Base-by-base conservation (phyloP, 2,113 vertebrate genomes). In the Theristicus caerulescens region DNA sequence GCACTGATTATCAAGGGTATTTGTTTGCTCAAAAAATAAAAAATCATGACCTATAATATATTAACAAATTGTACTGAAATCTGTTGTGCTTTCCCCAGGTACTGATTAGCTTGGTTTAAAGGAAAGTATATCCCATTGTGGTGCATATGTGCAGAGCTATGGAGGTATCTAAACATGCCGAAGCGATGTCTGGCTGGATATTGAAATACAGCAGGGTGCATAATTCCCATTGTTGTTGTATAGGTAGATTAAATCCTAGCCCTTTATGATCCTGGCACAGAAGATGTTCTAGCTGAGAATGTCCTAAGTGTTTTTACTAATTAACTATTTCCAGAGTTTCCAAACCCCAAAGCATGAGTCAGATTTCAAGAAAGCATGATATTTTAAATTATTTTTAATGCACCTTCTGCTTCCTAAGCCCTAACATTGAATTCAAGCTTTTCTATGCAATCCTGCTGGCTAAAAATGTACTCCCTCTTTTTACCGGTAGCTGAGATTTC, bases 311-410 rank as follows among this genome's bases (percentile, higher is more conserved):
- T 18, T 95, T 96, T 58, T 58, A 54, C 85, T 90, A 74, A 93
- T 83, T 83, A 96, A 86, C 74, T 42, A 82, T 94, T 96, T 93
- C 42, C 22, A 88, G 64, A 95, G 93, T 73, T 74, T 58, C 40
- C 64, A 81, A 5, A 55, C 71, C 46, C 54, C 38, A 83, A 86
- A 25, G 5, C 31, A 46, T 80, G 70, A 97, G 52, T 85, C 84
- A 86, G 67, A 62, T 55, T 69, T 59, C 42, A 86, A 77, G 42
- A 58, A 86, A 88, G n/a, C 3, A 13, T 38, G 66, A 21, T 58
- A 93, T 58, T 95, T 93, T 29, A 90, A 72, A 44, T 80, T 92
- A 70, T 89, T 91, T 96, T 92, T 73, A 88, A 81, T 58, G 29
- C 21, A 77, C 44, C 38, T 94, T 94, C 80, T 95, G 89, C 54